Evolutionary conservation across 2,888 invertebrate species (phyloP), one percentile per base, ranked within the genome.

Genomic region (Linyphia triangularis): DNA sequence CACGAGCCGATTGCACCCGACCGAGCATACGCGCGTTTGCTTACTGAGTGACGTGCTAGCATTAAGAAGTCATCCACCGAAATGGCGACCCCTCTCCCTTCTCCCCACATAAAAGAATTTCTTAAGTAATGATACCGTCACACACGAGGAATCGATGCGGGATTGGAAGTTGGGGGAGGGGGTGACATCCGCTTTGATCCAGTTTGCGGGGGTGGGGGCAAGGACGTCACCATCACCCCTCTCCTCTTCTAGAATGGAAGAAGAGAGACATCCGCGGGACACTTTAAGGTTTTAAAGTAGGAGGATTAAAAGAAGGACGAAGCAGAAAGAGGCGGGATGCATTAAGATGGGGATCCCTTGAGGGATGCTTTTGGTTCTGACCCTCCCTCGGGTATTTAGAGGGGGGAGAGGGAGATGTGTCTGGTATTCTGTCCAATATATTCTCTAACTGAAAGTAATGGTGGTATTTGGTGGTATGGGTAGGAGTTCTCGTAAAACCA

Each of bases 221-320:
- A n/a, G 51, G 51, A 51, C 16, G 13, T 51, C n/a, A n/a, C 51
- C 51, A 51, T 51, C 16, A n/a, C 51, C n/a, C 51, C 51, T 16
- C 5, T 51, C 51, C n/a, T 0, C n/a, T n/a, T 51, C n/a, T 51
- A n/a, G n/a, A 51, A 13, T 5, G 30, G 51, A 16, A n/a, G 63
- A 72, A 78, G 77, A 77, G 61, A 79, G 79, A 86, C 85, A 86
- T 86, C 79, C 85, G 51, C 72, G 63, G 75, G 79, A 88, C 86
- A 88, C 86, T 88, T 88, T 88, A 88, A 81, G 86, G 86, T 88
- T 88, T 88, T 88, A 88, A 88, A 88, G 86, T 73, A 88, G 85
- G 81, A 75, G 86, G 86, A 88, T 88, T 88, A 88, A 63, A 82
- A 67, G 86, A 82, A 75, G 86, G 73, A 65, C 73, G 79, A 43